phyloP scores from a whole-genome alignment of 1,140 invertebrate genomes.

The Hyposmocoma kahamanoa region DNA sequence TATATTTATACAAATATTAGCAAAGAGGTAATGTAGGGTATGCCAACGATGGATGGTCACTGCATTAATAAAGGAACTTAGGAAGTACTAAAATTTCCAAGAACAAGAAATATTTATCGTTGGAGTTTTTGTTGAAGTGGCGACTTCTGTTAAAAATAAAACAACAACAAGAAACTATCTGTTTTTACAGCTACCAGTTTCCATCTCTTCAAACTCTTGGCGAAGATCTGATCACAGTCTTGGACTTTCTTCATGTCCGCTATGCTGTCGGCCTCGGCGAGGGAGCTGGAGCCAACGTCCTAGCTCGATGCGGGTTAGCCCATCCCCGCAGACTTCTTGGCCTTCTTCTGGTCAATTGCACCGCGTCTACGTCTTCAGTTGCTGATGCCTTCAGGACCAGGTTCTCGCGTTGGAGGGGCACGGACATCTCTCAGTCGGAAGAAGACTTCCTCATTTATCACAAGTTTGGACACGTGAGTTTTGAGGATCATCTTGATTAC shows the following conservation, averaged over 20 bases:
- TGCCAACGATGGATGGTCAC: no score
- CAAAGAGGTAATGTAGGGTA: no score
- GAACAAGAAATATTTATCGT: no score
- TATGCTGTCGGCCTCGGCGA: slow-evolving; percentile 90
- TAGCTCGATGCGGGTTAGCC: slow-evolving; percentile 88
- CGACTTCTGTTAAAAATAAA: no score
- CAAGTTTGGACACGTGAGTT: slow-evolving; percentile 93
- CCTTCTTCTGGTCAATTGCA: slow-evolving; percentile 90
- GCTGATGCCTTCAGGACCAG: slow-evolving; percentile 91
- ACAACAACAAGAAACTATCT: background rate
- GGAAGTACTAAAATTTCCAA: no score
- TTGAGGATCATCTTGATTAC: slow-evolving; percentile 33
- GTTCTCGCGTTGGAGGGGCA: slow-evolving; percentile 84
- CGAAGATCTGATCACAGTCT: slow-evolving; percentile 86
- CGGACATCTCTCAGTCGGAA: slow-evolving; percentile 83
- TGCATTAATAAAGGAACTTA: no score
- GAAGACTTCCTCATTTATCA: slow-evolving; percentile 91
- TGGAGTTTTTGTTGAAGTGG: no score
- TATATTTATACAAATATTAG: no score
- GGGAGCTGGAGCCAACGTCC: slow-evolving; percentile 91
- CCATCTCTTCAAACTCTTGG: slow-evolving; percentile 88
- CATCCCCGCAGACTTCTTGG: slow-evolving; percentile 84
- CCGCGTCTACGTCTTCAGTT: slow-evolving; percentile 88
- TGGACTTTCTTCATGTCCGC: slow-evolving; percentile 86
- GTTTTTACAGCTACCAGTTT: slow-evolving; percentile 80